Conservation (phyloP, 2,888 invertebrate species). For the Cosmia pyralina region DNA sequence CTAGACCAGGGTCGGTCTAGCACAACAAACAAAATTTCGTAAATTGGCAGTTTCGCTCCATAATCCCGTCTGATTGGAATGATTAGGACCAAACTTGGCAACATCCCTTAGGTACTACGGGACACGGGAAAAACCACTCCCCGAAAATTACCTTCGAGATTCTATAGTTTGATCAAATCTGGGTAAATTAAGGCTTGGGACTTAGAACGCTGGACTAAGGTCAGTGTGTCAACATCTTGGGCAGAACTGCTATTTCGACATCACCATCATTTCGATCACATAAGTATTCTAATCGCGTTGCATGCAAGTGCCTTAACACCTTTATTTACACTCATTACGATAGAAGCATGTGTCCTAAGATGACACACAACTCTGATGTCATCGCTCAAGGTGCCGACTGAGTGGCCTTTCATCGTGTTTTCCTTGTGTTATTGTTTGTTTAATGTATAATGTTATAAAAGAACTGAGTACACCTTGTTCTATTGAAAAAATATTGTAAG, state of each 20-base stretch:
- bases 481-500: slow-evolving; percentile 24
- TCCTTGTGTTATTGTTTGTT: slow-evolving; percentile 69
- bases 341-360: slow-evolving; percentile 41
- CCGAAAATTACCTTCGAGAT: not conserved
- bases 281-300: slow-evolving; percentile 30
- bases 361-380: slow-evolving; percentile 74
- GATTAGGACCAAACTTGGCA: not conserved
- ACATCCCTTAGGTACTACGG: not conserved
- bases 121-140: not conserved
- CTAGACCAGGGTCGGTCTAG: too few species aligned
- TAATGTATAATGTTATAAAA: slow-evolving; percentile 42
- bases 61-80: not conserved
- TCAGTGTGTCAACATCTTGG: not conserved
- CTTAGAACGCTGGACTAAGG: not conserved
- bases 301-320: slow-evolving; percentile 27
- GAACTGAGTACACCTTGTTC: slow-evolving; percentile 49
- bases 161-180: not conserved
- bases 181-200: not conserved
- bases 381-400: slow-evolving; percentile 73
- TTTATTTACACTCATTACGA: slow-evolving; percentile 56
- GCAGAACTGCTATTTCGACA: slow-evolving; percentile 4
- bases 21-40: too few species aligned
- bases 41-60: not conserved
- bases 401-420: slow-evolving; percentile 74
- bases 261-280: slow-evolving; percentile 14